Evolutionary conservation across 1,140 invertebrate genomes (phyloP), one percentile per base, ranked within the genome.

Genomic region (Penaeus indicus): DNA sequence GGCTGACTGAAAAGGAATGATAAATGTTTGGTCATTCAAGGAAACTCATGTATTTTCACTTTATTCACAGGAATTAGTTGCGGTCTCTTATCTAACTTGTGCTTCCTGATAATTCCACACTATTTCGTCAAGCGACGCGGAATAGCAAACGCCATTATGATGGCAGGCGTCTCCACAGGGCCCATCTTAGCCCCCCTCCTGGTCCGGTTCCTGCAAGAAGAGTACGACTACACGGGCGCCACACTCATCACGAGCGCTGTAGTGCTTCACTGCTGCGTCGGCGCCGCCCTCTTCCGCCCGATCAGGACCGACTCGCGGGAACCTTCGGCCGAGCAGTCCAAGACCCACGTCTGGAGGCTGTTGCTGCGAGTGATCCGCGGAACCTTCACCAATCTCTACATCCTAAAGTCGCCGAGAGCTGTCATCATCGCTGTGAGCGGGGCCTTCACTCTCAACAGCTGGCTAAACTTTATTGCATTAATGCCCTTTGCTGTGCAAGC

Each of bases 201-300:
- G 7, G 61, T 75, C 32, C 64, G 62, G 13, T 89, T 21, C 64
- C 69, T 89, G 54, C 87, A 84, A 38, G 87, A 84, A 54, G 27
- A 32, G 13, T 89, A 78, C 62, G 87, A 82, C 16, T 89, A 75
- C 61, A 72, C 38, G 42, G 67, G 54, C 18, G 82, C 87, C 22
- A 84, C 82, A 42, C 54, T 84, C 25, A 90, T 69, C 90, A 93
- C 94, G 94, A 94, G 94, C 94, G 92, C 67, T 22, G 95, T 96
- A 85, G 95, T 95, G 91, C 96, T 97, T 1, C 98, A 93, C 85
- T 98, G 93, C 92, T 95, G 96, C 92, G 61, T 84, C 27, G 80
- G 67, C 38, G 80, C 87, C 25, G 61, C 61, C 22, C 47, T 89
- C 69, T 84, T 84, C 72, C 80, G 78, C 11, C 81, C 87, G 38